Evolutionary conservation across 2,888 invertebrate species (phyloP).

Genomic region (Carterocephalus palaemon): DNA sequence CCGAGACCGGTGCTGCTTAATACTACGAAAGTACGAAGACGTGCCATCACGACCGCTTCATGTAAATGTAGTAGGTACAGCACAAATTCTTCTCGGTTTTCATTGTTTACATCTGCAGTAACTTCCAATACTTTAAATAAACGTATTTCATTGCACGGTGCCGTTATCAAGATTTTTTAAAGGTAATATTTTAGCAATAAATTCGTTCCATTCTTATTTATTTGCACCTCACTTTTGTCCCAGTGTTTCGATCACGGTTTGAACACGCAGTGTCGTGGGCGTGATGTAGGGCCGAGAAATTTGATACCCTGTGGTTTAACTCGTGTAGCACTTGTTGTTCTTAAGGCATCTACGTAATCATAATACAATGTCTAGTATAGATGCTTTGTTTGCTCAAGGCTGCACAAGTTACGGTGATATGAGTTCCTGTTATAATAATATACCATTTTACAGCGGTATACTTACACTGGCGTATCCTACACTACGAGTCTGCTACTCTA

Average conservation of each 20-base stretch:
- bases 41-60: too few relatives aligned
- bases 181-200: constrained; percentile 12
- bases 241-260: constrained; percentile 20
- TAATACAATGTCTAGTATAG: constrained; percentile 5
- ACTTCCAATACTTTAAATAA: too few relatives aligned
- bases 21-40: too few relatives aligned
- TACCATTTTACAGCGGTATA: too few relatives aligned
- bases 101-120: too few relatives aligned
- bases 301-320: constrained; percentile 16
- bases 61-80: too few relatives aligned
- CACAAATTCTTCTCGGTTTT: too few relatives aligned
- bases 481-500: too few relatives aligned
- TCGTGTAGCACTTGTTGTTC: constrained; percentile 11
- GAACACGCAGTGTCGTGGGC: constrained; percentile 8
- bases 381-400: constrained; percentile 3
- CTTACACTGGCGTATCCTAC: too few relatives aligned
- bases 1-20: too few relatives aligned
- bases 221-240: constrained; percentile 18
- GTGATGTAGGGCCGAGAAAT: constrained; percentile 23
- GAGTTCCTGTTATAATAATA: too few relatives aligned
- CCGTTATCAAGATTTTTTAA: constrained; percentile 1
- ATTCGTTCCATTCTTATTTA: too few relatives aligned
- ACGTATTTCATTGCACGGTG: background rate
- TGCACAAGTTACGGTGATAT: background rate
- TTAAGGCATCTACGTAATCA: constrained; percentile 1